Evolutionary conservation across 2,888 invertebrate species (phyloP), one percentile per base, ranked within the genome.

Genomic region (Syrista parreyssii): DNA sequence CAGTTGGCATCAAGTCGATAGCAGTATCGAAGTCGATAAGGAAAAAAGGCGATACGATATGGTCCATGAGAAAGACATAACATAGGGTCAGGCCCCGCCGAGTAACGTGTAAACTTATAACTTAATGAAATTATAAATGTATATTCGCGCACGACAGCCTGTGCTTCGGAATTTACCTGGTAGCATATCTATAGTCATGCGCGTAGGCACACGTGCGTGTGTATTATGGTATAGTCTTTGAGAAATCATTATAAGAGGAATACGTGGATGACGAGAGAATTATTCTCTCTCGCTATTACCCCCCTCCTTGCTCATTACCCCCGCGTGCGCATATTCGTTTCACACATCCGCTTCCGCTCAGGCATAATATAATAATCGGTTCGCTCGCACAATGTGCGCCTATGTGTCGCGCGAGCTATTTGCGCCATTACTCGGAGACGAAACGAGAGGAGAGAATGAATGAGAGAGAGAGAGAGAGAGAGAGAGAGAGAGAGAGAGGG

Each of bases 261-360:
- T 55, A 55, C 55, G 55, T 55, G 55, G 55, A 55, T 69, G 72
- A 71, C 73, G 74, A 79, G 81, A 77, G 81, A 81, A 77, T 74
- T 76, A 75, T 75, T 75, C 74, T 74, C 34, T 32, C 75, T 15
- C 75, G 68, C 78, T 79, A 9, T 55, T 55, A 55, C 84, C 81
- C 84, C 84, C 74, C 79, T 81, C 82, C 79, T 75, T 81, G 81
- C 87, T 87, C 86, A 86, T 88, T 89, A 89, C 86, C 86, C 85
- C 78, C 80, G 80, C 79, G 81, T 84, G 81, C 80, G 80, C 82
- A 83, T 83, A 85, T 88, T 87, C 85, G 86, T 86, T 90, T 91
- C 91, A 90, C 91, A 89, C 91, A 91, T 91, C 91, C 91, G 91
- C 83, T 91, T 91, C 91, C 91, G 91, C 89, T 85, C 83, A 82